Evolutionary conservation across 30 jellyfish, hydroid and myxozoan species (phyloP), one percentile per base, ranked within the genome.

Genomic region (Aurelia aurita): DNA sequence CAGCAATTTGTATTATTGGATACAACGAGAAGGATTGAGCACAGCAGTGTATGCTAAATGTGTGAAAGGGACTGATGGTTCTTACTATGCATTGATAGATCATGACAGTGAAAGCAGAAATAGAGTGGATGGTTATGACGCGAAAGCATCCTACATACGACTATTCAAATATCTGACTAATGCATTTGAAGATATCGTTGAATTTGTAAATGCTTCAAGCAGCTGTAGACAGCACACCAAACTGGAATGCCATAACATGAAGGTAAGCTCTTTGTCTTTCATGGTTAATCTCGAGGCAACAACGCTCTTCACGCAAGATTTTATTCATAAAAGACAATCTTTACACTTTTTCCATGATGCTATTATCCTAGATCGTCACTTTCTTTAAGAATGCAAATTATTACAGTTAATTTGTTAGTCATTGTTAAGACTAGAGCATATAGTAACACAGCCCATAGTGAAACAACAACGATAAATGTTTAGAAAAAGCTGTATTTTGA

Each of bases 201-300:
- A 77, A 10, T 74, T 74, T 12, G 54, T 74, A 45, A 76, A 74
- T 7, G 61, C 28, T 15, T 35, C 71, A 0, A 25, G 55, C 29
- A 14, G 19, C 20, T 74, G 86, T 46, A 51, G 76, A 27, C 86
- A 74, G 58, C 44, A 35, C 12, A 74, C 67, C 0, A 51, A 44
- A 34, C 26, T 44, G 18, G 86, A 74, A 29, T 74, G 86, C 58
- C 7, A 45, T 22, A 27, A 51, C 55, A 55, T 53, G 63, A 20
- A 1, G 63, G 63, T 53, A 53, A 1, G 63, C 39, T 31, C 3
- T 31, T 31, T 31, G 3, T 31, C 3, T 31, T 1, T 31, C 3
- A 31, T 31, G 2, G 2, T 31, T 3, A n/a, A n/a, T n/a, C n/a
- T n/a, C n/a, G n/a, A n/a, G n/a, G n/a, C n/a, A n/a, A n/a, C n/a